Conservation (phyloP, 2,888 invertebrate genomes). For the Polietes domitor region DNA sequence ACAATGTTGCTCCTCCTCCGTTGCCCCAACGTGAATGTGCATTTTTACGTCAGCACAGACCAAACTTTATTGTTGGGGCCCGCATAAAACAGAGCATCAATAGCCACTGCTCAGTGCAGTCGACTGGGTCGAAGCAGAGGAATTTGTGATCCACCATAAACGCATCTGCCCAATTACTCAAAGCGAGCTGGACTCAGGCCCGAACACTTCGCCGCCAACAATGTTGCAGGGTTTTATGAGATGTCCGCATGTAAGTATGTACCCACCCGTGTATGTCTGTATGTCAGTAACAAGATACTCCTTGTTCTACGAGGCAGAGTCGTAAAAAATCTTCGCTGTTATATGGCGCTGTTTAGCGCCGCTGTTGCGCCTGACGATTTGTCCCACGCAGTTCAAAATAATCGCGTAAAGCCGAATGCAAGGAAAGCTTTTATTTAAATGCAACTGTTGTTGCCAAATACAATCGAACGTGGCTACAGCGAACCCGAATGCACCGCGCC, state of each 20-base stretch:
- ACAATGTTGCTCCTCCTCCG: conserved; percentile 37
- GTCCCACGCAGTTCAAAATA: conserved; percentile 52
- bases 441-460: too few species aligned
- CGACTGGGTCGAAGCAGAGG: neutral
- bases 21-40: conserved; percentile 18
- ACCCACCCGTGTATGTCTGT: neutral
- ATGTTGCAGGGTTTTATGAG: conserved; percentile 67
- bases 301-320: conserved; percentile 28
- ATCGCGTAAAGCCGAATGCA: conserved; percentile 16
- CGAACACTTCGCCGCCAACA: conserved; percentile 60
- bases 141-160: conserved; percentile 56
- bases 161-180: conserved; percentile 45
- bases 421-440: too few species aligned
- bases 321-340: conserved; percentile 46
- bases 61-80: neutral
- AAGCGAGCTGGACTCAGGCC: conserved; percentile 22
- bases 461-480: too few species aligned
- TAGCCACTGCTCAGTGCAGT: neutral
- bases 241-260: conserved; percentile 10
- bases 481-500: too few species aligned
- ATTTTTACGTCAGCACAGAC: conserved; percentile 3
- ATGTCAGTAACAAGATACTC: conserved; percentile 25
- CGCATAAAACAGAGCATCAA: conserved; percentile 12
- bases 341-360: conserved; percentile 38
- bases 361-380: conserved; percentile 33